Evolutionary conservation across 2,113 vertebrate species (phyloP), one percentile per base, ranked within the genome.

Genomic region (Epinephelus fuscoguttatus): DNA sequence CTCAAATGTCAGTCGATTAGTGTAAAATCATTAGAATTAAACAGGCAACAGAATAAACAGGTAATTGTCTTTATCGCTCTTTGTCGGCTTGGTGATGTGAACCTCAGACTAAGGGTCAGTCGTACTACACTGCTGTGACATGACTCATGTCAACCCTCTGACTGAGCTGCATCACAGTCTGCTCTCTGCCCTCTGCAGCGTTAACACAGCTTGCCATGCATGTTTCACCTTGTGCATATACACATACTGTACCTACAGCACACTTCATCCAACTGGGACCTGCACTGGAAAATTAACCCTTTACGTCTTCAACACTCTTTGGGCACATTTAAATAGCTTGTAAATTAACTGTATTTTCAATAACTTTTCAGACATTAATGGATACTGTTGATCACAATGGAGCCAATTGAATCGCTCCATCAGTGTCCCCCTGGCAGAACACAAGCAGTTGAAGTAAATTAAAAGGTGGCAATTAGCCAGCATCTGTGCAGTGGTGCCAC

Each of bases 1-100:
- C 75, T 49, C 42, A 85, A 88, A 89, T 81, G 80, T 82, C 84
- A 85, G 23, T 33, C 56, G 1, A 45, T 45, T 45, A 45, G 42
- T 10, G 42, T 45, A 45, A 45, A 80, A 75, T 68, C 1, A 72
- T 17, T 45, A 0, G 14, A 64, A 9, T 33, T 15, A 7, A 55
- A 73, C 25, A 71, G 14, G 7, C 10, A 14, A 73, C 6, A 37
- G 9, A 60, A 62, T 18, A 15, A 68, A 37, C 60, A 49, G 4
- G 0, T 57, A 4, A 25, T 23, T 64, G 37, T 19, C 17, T 52
- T 45, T 18, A 42, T 62, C 19, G 1, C 2, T 52, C 1, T 56
- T 49, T 62, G 19, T 53, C 66, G n/a, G 14, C 19, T 17, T 17
- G n/a, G 30, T 42, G 50, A 17, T 40, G 17, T 50, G 61, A 80